These are phyloP conservation scores for Gari tellinella DNA, from an alignment of 2,888 invertebrate species.

Conservation along the genomic window DNA sequence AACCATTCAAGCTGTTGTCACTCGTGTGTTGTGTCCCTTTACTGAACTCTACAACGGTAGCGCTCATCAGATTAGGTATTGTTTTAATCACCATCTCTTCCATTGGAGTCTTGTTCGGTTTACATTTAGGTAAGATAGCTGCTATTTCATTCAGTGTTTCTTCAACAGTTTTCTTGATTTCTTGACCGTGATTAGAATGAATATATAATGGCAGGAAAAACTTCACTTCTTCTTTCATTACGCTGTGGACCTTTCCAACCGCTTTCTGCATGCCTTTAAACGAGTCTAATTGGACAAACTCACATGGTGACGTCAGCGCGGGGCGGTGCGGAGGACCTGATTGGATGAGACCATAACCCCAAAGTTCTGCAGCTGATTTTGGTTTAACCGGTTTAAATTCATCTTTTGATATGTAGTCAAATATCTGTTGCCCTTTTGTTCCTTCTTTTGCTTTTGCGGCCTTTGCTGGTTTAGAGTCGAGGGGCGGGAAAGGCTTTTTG, in stretches of 20 bases:
- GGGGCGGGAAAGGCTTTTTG: constrained; percentile 73
- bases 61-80: constrained; percentile 78
- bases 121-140: constrained; percentile 70
- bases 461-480: constrained; percentile 47
- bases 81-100: constrained; percentile 74
- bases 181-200: constrained; percentile 69
- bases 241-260: constrained; percentile 73
- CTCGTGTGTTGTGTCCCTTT: constrained; percentile 80
- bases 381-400: constrained; percentile 62
- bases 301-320: constrained; percentile 76
- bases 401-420: constrained; percentile 77
- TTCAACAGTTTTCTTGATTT: constrained; percentile 72
- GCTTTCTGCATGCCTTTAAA: constrained; percentile 74
- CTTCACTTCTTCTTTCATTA: constrained; percentile 75
- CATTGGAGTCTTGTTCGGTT: constrained; percentile 67
- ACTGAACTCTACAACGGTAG: constrained; percentile 79
- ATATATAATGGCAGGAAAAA: constrained; percentile 77
- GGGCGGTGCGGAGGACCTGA: constrained; percentile 75
- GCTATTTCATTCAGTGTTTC: constrained; percentile 66
- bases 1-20: constrained; percentile 77
- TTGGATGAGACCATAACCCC: constrained; percentile 74
- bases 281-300: constrained; percentile 72
- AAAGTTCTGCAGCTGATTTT: constrained; percentile 67
- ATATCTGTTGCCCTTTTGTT: constrained; percentile 54
- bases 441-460: constrained; percentile 22